These are phyloP conservation scores for Lamproptera curius DNA, from an alignment of 2,888 invertebrate genomes.

Conservation along the genomic window DNA sequence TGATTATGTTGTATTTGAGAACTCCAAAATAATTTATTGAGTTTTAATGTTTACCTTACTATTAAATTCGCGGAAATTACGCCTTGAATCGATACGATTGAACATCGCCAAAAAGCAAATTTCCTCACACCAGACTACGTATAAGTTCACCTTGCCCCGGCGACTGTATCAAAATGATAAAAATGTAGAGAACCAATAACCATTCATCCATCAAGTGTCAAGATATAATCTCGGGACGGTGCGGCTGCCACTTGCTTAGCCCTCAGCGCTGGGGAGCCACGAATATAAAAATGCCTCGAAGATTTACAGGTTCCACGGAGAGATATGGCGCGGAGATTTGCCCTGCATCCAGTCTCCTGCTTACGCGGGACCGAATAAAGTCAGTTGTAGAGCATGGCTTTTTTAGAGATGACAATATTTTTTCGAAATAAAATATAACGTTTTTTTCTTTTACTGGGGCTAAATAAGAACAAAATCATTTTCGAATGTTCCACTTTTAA, in stretches of 20 bases:
- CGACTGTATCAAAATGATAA: conserved; percentile 78
- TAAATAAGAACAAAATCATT: too few relatives aligned
- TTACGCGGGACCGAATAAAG: background rate
- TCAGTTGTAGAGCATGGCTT: too few relatives aligned
- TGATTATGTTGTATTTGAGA: too few relatives aligned
- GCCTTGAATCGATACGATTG: too few relatives aligned
- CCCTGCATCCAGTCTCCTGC: conserved; percentile 49
- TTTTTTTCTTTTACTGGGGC: too few relatives aligned
- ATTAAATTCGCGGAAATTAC: too few relatives aligned
- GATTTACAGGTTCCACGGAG: conserved; percentile 70
- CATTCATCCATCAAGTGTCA: conserved; percentile 89
- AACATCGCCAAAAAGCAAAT: too few relatives aligned
- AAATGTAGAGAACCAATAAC: conserved; percentile 86
- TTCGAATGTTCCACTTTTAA: too few relatives aligned
- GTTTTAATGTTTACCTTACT: too few relatives aligned
- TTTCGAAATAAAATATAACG: too few relatives aligned
- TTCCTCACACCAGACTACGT: conserved; percentile 44
- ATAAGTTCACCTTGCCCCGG: conserved; percentile 55
- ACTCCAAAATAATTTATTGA: too few relatives aligned
- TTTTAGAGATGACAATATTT: too few relatives aligned
- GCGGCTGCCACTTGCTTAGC: conserved; percentile 68
- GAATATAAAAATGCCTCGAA: conserved; percentile 75
- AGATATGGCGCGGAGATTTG: conserved; percentile 68
- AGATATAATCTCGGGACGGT: conserved; percentile 81
- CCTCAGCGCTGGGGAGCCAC: conserved; percentile 55